A percentile compares a stretch with the other conserved stretches of the same genome.
These are phyloP conservation scores for Venustaconcha ellipsiformis DNA, from an alignment of 1,140 invertebrate species.

Conservation along the genomic window DNA sequence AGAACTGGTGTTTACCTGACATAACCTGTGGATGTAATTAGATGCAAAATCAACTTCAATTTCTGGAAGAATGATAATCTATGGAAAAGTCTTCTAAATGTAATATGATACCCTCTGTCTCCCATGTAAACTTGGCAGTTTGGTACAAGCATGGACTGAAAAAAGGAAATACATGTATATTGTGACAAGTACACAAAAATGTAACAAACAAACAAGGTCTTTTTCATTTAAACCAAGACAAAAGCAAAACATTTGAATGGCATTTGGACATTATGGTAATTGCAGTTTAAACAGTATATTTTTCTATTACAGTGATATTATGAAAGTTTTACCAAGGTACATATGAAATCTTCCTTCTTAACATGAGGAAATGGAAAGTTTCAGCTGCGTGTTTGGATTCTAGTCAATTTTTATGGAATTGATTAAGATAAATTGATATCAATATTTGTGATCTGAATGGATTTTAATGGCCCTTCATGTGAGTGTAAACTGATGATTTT, in stretches of 20 bases:
- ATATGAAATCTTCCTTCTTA: too few relatives aligned
- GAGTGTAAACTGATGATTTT: too few relatives aligned
- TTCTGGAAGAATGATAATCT: conserved; percentile 90
- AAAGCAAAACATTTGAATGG: neutral
- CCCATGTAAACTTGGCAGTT: conserved; percentile 89
- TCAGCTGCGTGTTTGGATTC: too few relatives aligned
- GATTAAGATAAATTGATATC: too few relatives aligned
- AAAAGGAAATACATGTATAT: neutral
- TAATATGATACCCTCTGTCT: conserved; percentile 91
- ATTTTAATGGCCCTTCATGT: too few relatives aligned
- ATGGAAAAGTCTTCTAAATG: conserved; percentile 85
- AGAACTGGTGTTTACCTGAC: conserved; percentile 76
- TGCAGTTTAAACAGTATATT: too few relatives aligned
- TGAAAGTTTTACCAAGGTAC: too few relatives aligned
- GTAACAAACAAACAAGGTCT: neutral
- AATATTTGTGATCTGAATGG: too few relatives aligned
- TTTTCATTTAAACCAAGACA: neutral
- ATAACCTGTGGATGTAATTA: conserved; percentile 82
- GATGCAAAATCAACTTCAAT: conserved; percentile 84
- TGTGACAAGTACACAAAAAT: neutral
- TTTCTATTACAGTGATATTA: too few relatives aligned
- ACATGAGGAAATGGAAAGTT: too few relatives aligned
- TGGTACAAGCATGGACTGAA: conserved; percentile 82
- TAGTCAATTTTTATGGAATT: too few relatives aligned
- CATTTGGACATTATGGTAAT: too few relatives aligned